phyloP scores from a whole-genome alignment of 1,140 invertebrate species.

The Probaryconus sp. region DNA sequence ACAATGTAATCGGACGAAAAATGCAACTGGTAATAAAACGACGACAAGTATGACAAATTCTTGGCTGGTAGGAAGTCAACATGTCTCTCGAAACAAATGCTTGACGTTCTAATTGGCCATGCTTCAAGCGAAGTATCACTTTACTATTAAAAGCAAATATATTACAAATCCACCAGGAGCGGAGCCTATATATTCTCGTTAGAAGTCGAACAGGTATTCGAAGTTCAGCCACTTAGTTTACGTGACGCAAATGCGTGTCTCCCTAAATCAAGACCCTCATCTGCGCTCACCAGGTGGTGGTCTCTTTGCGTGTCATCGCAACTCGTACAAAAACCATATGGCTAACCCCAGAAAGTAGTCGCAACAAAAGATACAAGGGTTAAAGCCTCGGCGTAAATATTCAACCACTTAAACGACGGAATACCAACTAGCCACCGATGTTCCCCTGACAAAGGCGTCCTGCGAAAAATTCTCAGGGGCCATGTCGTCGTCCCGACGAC shows the following conservation, averaged over 20 bases:
- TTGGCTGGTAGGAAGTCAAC: no score
- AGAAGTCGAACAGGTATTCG: slow-evolving; percentile 31
- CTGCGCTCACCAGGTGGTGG: slow-evolving; percentile 59
- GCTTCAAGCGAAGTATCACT: no score
- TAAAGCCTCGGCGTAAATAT: slow-evolving; percentile 15
- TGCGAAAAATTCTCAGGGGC: slow-evolving; percentile 27
- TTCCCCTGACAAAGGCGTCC: slow-evolving; percentile 36
- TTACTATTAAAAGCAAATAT: slow-evolving; percentile 9
- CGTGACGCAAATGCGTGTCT: slow-evolving; percentile 28
- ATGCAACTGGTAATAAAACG: no score
- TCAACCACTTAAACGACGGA: slow-evolving; percentile 8
- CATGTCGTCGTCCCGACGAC: slow-evolving; percentile 27
- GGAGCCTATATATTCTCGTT: slow-evolving; percentile 15
- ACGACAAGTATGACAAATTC: no score
- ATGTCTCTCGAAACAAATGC: no score
- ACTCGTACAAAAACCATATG: slow-evolving; percentile 63
- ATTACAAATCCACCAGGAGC: slow-evolving; percentile 18
- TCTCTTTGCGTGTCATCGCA: slow-evolving; percentile 42
- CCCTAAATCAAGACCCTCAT: slow-evolving; percentile 37
- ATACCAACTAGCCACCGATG: slow-evolving; percentile 50
- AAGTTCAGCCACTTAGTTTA: slow-evolving; percentile 29
- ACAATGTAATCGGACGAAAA: no score
- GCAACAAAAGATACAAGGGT: slow-evolving; percentile 30
- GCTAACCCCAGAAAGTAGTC: slow-evolving; percentile 53
- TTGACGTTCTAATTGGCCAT: no score